Evolutionary conservation across 2,113 vertebrate genomes (phyloP), one percentile per base, ranked within the genome.

Genomic region (Ptychochromis oligacanthus): DNA sequence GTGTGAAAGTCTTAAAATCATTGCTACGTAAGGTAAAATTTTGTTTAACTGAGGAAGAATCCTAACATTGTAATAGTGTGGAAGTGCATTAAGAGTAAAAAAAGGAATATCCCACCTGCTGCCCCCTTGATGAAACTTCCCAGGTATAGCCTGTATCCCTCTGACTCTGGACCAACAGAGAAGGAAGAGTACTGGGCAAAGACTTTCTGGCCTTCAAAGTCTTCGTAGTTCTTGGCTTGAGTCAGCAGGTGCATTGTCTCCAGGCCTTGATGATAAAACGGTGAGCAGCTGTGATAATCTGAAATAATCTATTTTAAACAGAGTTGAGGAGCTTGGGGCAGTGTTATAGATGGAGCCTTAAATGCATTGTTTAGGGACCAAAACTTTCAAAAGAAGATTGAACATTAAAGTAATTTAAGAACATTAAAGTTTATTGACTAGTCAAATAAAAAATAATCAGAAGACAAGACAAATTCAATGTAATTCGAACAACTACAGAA

Each of bases 181-280:
- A 91, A 91, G 13, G 77, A 81, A 2, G 87, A 70, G 58, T 79
- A 88, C 2, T 58, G 43, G 15, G 87, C 80, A 28, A 43, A 85
- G 75, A 92, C 86, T n/a, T 55, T 85, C 46, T 87, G 83, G 20
- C 86, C 85, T 10, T 92, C 86, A 54, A 87, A 86, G 79, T 90
- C 88, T 7, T 89, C 84, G n/a, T 91, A 87, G 20, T 1, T 82
- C 57, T 77, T 87, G 52, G 59, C 6, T 77, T 75, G 75, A 4
- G 64, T 91, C 76, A 90, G 18, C 52, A 88, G 85, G 55, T 91
- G 88, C 91, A 91, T 90, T 1, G 79, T 87, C 58, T 90, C 85
- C 65, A 88, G 70, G 46, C 88, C 90, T 86, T 20, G 38, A 55
- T 57, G 38, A 56, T 20, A 36, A 40, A 55, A 78, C 43, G 5